phyloP scores from a whole-genome alignment of 1,140 invertebrate genomes.

The Sinella curviseta region DNA sequence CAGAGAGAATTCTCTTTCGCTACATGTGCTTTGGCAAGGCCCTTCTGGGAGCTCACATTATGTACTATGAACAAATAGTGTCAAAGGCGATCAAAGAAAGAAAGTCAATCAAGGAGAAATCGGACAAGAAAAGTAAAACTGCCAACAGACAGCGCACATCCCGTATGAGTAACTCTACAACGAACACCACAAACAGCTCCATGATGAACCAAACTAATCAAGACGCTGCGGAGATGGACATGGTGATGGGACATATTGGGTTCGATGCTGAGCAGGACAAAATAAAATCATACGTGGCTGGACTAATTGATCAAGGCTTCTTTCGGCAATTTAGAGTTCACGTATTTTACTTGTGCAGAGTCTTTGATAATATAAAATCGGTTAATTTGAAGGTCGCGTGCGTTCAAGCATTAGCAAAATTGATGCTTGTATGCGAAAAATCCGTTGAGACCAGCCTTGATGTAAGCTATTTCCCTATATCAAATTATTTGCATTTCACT shows the following conservation, averaged over 20 bases:
- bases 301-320: conserved; percentile 29
- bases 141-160: background rate
- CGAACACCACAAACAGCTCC: background rate
- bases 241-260: conserved; percentile 38
- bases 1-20: conserved; percentile 25
- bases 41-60: conserved; percentile 32
- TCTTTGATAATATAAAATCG: conserved; percentile 20
- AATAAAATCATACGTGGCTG: conserved; percentile 29
- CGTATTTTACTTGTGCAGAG: background rate
- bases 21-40: conserved; percentile 25
- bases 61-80: conserved; percentile 37
- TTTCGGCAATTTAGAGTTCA: conserved; percentile 29
- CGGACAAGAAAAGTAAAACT: background rate
- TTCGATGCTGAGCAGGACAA: conserved; percentile 35
- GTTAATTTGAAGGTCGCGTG: conserved; percentile 35
- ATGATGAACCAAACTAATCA: conserved; percentile 8
- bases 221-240: conserved; percentile 37
- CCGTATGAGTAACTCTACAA: background rate
- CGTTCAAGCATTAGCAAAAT: conserved; percentile 36
- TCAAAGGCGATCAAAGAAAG: conserved; percentile 30
- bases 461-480: conserved; percentile 9
- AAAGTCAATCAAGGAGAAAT: background rate
- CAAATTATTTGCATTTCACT: conserved; percentile 2
- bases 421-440: conserved; percentile 34
- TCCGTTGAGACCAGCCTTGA: conserved; percentile 20